These are phyloP conservation scores for Spilarctia lutea DNA, from an alignment of 2,888 invertebrate species.

Conservation along the genomic window DNA sequence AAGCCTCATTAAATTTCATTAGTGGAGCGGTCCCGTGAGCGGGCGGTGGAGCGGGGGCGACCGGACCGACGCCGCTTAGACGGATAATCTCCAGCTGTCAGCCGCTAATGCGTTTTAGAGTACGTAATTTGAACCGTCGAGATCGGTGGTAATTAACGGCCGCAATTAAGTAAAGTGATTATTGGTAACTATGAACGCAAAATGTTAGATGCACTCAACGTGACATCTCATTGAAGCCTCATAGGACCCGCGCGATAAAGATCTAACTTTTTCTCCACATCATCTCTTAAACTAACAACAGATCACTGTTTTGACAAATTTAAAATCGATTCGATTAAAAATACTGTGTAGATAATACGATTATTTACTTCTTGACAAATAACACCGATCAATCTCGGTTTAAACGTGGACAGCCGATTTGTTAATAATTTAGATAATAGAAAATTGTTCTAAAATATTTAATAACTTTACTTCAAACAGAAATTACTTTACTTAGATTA, in stretches of 20 bases:
- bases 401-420: too few species aligned
- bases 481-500: too few species aligned
- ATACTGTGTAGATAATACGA: not conserved
- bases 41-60: conserved; percentile 60
- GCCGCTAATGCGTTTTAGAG: conserved; percentile 86
- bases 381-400: too few species aligned
- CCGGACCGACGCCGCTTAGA: conserved; percentile 79
- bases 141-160: conserved; percentile 85
- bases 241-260: conserved; percentile 29
- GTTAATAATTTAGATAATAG: too few species aligned
- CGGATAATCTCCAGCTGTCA: conserved; percentile 87
- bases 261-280: conserved; percentile 29
- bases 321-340: too few species aligned
- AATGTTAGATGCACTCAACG: conserved; percentile 61
- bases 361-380: not conserved
- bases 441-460: too few species aligned
- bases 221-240: conserved; percentile 41
- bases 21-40: conserved; percentile 75
- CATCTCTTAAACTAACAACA: conserved; percentile 7
- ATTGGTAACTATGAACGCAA: conserved; percentile 76
- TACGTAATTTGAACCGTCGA: conserved; percentile 87
- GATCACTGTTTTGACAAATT: not conserved
- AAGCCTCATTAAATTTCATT: conserved; percentile 86
- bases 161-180: conserved; percentile 86
- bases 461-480: too few species aligned